phyloP scores from a whole-genome alignment of 2,113 vertebrate species.

The Fukomys damarensis region DNA sequence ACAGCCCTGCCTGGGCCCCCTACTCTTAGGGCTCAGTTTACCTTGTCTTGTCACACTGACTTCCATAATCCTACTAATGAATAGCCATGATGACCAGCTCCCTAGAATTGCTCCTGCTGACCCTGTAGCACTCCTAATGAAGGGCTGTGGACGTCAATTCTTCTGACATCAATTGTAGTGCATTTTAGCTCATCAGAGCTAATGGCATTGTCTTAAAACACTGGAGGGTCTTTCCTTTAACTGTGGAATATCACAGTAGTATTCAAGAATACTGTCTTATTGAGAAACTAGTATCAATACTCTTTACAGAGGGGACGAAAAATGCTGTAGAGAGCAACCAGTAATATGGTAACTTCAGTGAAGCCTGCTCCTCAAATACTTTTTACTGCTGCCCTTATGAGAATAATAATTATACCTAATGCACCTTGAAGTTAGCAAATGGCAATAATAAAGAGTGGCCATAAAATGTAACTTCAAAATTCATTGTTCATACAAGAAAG shows the following conservation, averaged over 20 bases:
- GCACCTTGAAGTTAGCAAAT: slow-evolving; percentile 72
- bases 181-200: neutral
- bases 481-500: slow-evolving; percentile 62
- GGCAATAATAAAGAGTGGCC: slow-evolving; percentile 42
- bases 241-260: neutral
- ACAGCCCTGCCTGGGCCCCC: neutral
- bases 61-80: neutral
- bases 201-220: neutral
- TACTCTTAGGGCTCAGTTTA: neutral
- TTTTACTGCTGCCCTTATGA: slow-evolving; percentile 58
- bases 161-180: neutral
- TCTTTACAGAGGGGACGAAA: neutral
- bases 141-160: fast-evolving
- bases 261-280: neutral
- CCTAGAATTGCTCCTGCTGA: neutral
- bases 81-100: neutral
- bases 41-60: neutral
- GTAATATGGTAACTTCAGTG: neutral
- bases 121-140: neutral
- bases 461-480: slow-evolving; percentile 63
- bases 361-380: slow-evolving; percentile 47
- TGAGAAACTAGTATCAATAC: neutral
- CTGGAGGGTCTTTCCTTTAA: neutral
- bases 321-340: neutral
- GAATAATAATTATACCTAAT: slow-evolving; percentile 71